Conservation (phyloP, 2,113 vertebrate genomes). For the Naja naja region DNA sequence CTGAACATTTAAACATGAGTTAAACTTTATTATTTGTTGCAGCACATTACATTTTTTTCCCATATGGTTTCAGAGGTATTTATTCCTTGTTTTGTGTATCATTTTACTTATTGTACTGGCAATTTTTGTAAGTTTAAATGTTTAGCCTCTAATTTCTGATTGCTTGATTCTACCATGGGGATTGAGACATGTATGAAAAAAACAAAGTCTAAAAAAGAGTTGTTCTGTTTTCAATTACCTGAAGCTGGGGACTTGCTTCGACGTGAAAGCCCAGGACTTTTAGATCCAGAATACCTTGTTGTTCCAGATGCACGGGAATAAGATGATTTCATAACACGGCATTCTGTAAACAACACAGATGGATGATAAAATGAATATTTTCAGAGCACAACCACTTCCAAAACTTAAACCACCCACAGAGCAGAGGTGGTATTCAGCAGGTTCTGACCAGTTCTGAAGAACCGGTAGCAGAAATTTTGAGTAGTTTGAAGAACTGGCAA, state of each 20-base stretch:
- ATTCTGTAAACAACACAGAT: conserved; percentile 75
- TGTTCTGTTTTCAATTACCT: conserved; percentile 57
- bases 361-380: neutral
- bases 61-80: neutral
- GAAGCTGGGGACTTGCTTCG: conserved; percentile 91
- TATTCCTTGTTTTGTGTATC: neutral
- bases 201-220: rapidly evolving
- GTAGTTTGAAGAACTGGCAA: no score
- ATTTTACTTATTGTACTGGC: neutral
- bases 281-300: conserved; percentile 73
- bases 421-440: no score
- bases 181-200: neutral
- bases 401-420: neutral
- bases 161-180: neutral
- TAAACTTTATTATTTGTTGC: neutral
- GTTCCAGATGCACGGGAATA: conserved; percentile 77
- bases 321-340: conserved; percentile 86
- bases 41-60: neutral
- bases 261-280: conserved; percentile 82
- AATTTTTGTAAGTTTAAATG: neutral
- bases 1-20: neutral
- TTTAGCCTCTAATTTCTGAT: neutral
- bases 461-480: no score
- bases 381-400: neutral
- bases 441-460: no score